Percentiles rank a stretch among this genome's conserved stretches.
Evolutionary conservation across 2,888 invertebrate genomes (phyloP).

Genomic region (Baccha elongata): DNA sequence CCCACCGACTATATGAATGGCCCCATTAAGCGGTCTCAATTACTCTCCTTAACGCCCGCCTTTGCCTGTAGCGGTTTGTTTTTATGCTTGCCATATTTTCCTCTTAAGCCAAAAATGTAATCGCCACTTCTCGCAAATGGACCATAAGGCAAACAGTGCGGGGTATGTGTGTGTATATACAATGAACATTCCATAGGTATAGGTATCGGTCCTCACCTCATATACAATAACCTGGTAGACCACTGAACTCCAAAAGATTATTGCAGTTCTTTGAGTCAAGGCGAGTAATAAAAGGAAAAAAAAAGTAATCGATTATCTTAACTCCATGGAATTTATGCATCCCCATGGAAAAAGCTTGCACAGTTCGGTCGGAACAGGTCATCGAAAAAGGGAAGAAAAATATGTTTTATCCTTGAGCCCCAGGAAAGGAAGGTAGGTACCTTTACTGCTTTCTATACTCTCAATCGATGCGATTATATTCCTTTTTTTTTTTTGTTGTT

Average conservation of each 20-base stretch:
- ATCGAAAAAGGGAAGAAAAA: conserved; percentile 38
- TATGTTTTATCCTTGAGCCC: conserved; percentile 65
- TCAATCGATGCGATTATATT: conserved; percentile 46
- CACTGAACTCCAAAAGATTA: conserved; percentile 29
- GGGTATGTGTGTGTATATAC: conserved; percentile 21
- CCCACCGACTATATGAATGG: conserved; percentile 42
- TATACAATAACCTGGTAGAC: conserved; percentile 5
- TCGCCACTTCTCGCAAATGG: conserved; percentile 80
- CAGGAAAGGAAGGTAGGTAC: neutral
- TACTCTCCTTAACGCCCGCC: conserved; percentile 45
- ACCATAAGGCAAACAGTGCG: conserved; percentile 77
- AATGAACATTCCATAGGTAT: no score
- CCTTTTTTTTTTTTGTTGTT: conserved; percentile 6
- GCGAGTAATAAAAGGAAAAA: conserved; percentile 13
- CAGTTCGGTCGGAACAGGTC: conserved; percentile 14
- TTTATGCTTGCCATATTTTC: conserved; percentile 78
- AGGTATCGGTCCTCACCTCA: neutral
- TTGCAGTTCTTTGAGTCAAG: conserved; percentile 39
- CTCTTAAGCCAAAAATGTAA: conserved; percentile 79
- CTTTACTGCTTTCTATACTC: neutral
- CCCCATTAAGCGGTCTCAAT: conserved; percentile 70
- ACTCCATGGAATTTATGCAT: conserved; percentile 68
- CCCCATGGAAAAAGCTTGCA: conserved; percentile 35
- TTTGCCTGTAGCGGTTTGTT: conserved; percentile 49
- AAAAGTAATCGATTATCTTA: conserved; percentile 66